A percentile compares a stretch with the other conserved stretches of the same genome.
These are phyloP conservation scores for Linnaemya tessellans DNA, from an alignment of 2,888 invertebrate genomes.

Conservation along the genomic window DNA sequence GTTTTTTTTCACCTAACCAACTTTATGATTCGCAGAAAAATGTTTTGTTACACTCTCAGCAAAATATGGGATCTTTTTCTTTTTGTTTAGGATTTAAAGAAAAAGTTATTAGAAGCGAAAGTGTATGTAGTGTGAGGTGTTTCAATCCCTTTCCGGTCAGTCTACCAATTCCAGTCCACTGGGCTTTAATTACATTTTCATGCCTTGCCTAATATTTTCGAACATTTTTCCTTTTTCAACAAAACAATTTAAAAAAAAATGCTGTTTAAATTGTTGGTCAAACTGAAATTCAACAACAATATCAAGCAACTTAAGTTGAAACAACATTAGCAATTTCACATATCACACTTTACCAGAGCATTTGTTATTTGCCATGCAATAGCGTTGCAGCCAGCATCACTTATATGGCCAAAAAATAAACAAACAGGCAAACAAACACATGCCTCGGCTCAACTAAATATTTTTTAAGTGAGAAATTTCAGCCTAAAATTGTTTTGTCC, in stretches of 20 bases:
- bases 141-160: background rate
- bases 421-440: background rate
- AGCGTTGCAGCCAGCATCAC: slow-evolving; percentile 4
- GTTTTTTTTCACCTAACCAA: too few relatives aligned
- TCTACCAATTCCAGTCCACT: slow-evolving; percentile 18
- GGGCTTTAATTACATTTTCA: slow-evolving; percentile 66
- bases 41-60: background rate
- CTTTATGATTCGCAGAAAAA: background rate
- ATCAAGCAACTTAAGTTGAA: slow-evolving; percentile 19
- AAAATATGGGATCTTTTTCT: background rate
- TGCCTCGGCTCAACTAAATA: background rate
- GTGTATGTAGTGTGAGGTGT: background rate
- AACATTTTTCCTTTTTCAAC: background rate
- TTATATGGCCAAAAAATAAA: background rate
- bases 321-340: slow-evolving; percentile 62
- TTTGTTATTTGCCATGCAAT: slow-evolving; percentile 61
- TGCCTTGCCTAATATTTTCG: slow-evolving; percentile 32
- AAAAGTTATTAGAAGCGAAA: slow-evolving; percentile 16
- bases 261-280: slow-evolving; percentile 50
- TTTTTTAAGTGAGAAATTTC: slow-evolving; percentile 39
- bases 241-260: background rate
- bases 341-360: slow-evolving; percentile 63
- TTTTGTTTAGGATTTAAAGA: background rate
- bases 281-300: slow-evolving; percentile 53
- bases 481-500: slow-evolving; percentile 8